A percentile compares a stretch with the other conserved stretches of the same genome.
phyloP scores from a whole-genome alignment of 1,140 invertebrate genomes.

The Drosophila willistoni region DNA sequence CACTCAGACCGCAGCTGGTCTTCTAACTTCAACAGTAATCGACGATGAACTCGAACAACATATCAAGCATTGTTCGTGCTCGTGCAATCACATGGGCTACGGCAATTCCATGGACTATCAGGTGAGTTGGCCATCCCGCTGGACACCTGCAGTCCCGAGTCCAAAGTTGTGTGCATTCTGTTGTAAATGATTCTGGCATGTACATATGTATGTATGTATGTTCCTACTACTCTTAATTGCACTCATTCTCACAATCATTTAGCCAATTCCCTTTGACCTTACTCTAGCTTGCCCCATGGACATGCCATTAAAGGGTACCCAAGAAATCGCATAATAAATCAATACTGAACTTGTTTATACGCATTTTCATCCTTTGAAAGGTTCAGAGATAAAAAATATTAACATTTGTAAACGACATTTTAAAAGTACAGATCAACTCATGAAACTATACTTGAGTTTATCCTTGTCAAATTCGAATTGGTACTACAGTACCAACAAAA shows the following conservation, averaged over 20 bases:
- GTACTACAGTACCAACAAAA: no score
- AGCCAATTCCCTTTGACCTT: constrained; percentile 3
- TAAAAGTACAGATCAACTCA: no score
- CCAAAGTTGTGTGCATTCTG: constrained; percentile 28
- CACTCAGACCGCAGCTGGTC: constrained; percentile 37
- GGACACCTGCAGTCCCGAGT: not conserved
- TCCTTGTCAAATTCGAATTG: no score
- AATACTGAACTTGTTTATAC: no score
- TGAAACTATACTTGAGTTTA: no score
- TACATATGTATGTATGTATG: constrained; percentile 19
- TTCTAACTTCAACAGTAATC: constrained; percentile 81
- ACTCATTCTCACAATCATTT: constrained; percentile 12
- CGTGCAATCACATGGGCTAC: constrained; percentile 95
- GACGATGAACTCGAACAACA: constrained; percentile 92
- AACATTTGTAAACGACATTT: no score
- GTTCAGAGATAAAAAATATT: no score
- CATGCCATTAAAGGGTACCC: not conserved
- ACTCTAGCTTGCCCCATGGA: not conserved
- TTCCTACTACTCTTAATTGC: constrained; percentile 63
- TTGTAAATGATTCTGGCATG: constrained; percentile 58
- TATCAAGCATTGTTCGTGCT: constrained; percentile 93
- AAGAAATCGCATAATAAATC: no score
- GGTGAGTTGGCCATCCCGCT: constrained; percentile 84
- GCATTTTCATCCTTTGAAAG: no score
- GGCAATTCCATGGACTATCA: constrained; percentile 95